Evolutionary conservation across 2,113 vertebrate species (phyloP).

Genomic region (Sinocyclocheilus anophthalmus): DNA sequence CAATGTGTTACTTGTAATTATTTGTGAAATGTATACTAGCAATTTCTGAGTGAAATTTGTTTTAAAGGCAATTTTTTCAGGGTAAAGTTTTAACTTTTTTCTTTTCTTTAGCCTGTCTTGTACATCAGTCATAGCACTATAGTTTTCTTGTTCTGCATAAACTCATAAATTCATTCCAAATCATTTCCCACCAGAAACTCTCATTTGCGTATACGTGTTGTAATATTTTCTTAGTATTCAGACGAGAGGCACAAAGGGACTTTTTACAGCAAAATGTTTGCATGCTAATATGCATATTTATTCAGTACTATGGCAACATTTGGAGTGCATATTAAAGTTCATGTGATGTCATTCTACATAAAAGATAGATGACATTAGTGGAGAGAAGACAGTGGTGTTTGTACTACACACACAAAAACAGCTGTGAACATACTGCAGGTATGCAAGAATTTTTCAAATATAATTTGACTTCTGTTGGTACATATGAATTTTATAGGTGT

Average conservation of each 20-base stretch:
- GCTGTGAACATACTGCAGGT: background rate
- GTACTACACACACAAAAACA: background rate
- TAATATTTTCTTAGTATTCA: background rate
- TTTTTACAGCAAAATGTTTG: background rate
- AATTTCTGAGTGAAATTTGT: too few relatives aligned
- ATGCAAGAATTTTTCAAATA: background rate
- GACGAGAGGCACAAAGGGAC: background rate
- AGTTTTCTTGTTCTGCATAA: too few relatives aligned
- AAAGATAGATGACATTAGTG: background rate
- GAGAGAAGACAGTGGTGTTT: background rate
- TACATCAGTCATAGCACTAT: too few relatives aligned
- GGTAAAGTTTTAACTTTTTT: too few relatives aligned
- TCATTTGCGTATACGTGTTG: background rate
- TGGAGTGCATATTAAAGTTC: background rate
- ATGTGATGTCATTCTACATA: background rate
- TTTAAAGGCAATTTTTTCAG: too few relatives aligned
- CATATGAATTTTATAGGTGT: background rate
- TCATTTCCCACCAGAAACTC: background rate
- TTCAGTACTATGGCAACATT: background rate
- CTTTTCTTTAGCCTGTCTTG: too few relatives aligned
- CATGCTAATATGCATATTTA: background rate
- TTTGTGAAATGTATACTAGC: too few relatives aligned
- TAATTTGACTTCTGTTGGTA: background rate
- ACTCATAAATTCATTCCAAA: background rate
- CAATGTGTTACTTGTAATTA: too few relatives aligned